Evolutionary conservation across 2,113 vertebrate genomes (phyloP).

Genomic region (Piprites chloris): DNA sequence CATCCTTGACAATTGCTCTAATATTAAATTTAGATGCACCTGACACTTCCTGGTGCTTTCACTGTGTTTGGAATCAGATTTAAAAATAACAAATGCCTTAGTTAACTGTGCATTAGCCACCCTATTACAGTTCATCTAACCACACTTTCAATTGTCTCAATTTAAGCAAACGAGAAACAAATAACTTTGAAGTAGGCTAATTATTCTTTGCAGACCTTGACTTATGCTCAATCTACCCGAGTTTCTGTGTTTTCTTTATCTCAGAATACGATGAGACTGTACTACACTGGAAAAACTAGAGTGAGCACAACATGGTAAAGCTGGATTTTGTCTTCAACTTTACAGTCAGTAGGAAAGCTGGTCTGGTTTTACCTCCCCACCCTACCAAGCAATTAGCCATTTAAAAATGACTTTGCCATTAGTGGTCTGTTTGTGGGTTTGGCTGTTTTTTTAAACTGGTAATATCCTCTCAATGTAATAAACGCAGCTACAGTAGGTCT

Average conservation of each 20-base stretch:
- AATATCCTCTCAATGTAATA: not conserved
- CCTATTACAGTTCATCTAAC: not conserved
- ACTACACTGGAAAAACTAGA: not conserved
- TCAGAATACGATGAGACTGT: not conserved
- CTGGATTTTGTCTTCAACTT: not conserved
- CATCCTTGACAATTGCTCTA: conserved; percentile 6
- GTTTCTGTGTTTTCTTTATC: not conserved
- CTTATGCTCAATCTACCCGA: not conserved
- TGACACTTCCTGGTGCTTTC: not conserved
- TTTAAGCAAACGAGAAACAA: not conserved
- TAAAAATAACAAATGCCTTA: not conserved
- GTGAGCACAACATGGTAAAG: not conserved
- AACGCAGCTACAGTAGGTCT: not conserved
- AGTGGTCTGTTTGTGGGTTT: not conserved
- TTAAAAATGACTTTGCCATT: not conserved
- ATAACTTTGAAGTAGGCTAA: not conserved
- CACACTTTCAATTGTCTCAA: not conserved
- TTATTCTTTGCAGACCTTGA: not conserved
- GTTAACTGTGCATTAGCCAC: not conserved
- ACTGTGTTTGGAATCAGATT: not conserved
- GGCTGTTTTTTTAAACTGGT: not conserved
- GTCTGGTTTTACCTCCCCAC: not conserved
- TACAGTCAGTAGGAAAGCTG: not conserved
- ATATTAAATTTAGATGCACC: not conserved
- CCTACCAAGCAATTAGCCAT: not conserved